Evolutionary conservation across 2,797 vertebrate genomes (phyloP).

Genomic region (Vespertilio murinus): DNA sequence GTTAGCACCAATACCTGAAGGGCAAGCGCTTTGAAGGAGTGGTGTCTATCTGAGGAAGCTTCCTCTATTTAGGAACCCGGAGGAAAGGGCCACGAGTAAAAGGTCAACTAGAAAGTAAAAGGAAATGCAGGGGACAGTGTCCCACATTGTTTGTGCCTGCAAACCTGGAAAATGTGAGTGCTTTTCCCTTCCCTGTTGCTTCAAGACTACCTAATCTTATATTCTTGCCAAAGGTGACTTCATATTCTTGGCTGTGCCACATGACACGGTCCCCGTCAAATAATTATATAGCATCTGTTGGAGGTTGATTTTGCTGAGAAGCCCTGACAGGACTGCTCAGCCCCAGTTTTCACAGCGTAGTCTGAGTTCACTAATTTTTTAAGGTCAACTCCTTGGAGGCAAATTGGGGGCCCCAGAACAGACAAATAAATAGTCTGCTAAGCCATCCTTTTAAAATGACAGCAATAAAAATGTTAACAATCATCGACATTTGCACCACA

Average conservation of each 20-base stretch:
- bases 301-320: not conserved
- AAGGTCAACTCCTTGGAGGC: not conserved
- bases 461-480: conserved; percentile 64
- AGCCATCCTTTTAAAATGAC: conserved; percentile 64
- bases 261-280: not conserved
- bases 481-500: conserved; percentile 27
- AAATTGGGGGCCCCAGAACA: conserved; percentile 48
- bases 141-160: not conserved
- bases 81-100: not conserved
- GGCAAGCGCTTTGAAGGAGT: not conserved
- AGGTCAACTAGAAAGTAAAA: not conserved
- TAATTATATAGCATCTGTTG: not conserved
- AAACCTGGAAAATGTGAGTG: not conserved
- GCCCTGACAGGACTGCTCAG: not conserved
- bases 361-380: conserved; percentile 27
- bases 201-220: not conserved
- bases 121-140: not conserved
- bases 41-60: not conserved
- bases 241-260: not conserved
- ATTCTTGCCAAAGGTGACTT: conserved; percentile 12
- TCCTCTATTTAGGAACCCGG: not conserved
- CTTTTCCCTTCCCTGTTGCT: not conserved
- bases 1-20: not conserved
- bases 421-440: conserved; percentile 41
- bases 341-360: not conserved